phyloP scores from a whole-genome alignment of 2,113 vertebrate genomes.

The Lepus europaeus region DNA sequence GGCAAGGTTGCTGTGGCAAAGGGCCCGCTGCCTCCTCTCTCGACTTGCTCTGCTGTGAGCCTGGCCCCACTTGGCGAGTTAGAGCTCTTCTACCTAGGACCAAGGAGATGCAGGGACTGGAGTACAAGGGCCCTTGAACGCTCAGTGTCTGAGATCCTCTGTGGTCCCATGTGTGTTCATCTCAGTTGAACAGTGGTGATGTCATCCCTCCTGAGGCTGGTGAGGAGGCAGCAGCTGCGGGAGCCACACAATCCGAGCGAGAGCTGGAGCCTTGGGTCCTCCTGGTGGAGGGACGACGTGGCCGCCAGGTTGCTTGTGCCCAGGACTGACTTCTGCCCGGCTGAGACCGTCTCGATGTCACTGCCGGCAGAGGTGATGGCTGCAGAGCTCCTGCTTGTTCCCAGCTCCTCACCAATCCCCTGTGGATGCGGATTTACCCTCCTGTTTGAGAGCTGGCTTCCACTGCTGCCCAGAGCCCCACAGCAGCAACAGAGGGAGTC shows the following conservation, averaged over 20 bases:
- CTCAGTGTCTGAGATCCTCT: not conserved
- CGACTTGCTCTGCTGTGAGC: not conserved
- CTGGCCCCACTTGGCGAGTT: not conserved
- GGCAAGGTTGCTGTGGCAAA: no score
- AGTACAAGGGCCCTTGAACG: not conserved
- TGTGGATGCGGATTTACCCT: not conserved
- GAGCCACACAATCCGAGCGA: not conserved
- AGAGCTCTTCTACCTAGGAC: not conserved
- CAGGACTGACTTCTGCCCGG: not conserved
- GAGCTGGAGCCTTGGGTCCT: fast-evolving
- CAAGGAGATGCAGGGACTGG: fast-evolving
- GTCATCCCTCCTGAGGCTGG: no score
- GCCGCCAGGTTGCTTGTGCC: no score
- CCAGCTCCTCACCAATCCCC: not conserved
- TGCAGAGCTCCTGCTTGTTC: not conserved
- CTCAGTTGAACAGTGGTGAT: not conserved
- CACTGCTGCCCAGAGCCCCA: no score
- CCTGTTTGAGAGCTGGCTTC: not conserved
- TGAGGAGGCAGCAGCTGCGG: not conserved
- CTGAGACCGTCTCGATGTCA: not conserved
- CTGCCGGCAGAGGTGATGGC: fast-evolving
- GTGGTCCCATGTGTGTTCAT: not conserved
- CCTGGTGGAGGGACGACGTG: fast-evolving
- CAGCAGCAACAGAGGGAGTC: not conserved
- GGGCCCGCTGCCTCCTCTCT: not conserved